Evolutionary conservation across 1,140 invertebrate species (phyloP).

Genomic region (Ceratitis capitata): DNA sequence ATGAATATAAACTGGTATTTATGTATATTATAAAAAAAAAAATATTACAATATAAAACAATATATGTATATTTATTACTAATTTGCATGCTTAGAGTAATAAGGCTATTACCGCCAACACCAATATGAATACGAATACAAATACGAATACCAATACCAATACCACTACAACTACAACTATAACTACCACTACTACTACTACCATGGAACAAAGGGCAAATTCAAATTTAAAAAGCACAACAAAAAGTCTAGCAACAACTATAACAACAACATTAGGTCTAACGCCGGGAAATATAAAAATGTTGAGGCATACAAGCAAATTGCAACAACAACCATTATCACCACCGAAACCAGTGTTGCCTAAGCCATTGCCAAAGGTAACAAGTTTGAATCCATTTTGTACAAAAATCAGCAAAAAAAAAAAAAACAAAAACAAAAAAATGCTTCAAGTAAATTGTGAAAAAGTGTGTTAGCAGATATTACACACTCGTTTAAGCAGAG

Average conservation of each 20-base stretch:
- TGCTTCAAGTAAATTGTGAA: not conserved
- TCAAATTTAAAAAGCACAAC: constrained; percentile 55
- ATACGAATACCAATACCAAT: constrained; percentile 40
- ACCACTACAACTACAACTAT: constrained; percentile 12
- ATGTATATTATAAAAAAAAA: no score
- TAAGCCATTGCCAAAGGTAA: constrained; percentile 63
- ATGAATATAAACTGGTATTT: not conserved
- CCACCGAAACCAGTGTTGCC: constrained; percentile 64
- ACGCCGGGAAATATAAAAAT: not conserved
- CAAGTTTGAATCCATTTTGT: constrained; percentile 14
- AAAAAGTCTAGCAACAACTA: constrained; percentile 21
- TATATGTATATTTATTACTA: constrained; percentile 16
- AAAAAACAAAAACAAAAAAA: not conserved
- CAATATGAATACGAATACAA: constrained; percentile 47
- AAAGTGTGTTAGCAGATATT: no score
- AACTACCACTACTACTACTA: constrained; percentile 48
- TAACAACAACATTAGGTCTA: constrained; percentile 39
- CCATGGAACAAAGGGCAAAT: constrained; percentile 3
- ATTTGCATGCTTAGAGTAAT: constrained; percentile 41
- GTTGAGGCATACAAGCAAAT: constrained; percentile 50
- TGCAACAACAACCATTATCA: constrained; percentile 65
- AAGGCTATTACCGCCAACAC: constrained; percentile 4
- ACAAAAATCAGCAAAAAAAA: not conserved
- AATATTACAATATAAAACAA: not conserved
- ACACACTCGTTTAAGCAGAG: not conserved